Percentiles rank a stretch among this genome's conserved stretches.
These are phyloP conservation scores for Drosophila pseudotakahashii DNA, from an alignment of 2,888 invertebrate species.

Conservation along the genomic window DNA sequence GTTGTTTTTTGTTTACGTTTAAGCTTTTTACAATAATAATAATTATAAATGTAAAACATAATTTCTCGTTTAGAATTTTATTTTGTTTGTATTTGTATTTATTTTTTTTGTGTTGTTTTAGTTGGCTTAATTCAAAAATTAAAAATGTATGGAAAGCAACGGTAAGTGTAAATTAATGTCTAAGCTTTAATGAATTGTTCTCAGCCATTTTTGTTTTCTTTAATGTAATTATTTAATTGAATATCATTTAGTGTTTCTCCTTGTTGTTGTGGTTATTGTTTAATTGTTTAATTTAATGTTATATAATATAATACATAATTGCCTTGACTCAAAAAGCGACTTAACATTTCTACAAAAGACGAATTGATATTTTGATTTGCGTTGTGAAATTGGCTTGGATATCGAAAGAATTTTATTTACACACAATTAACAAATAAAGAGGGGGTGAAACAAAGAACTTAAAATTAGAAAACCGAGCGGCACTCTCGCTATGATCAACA, in stretches of 20 bases:
- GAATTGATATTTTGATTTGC: conserved; percentile 61
- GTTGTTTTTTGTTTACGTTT: conserved; percentile 50
- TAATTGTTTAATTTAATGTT: conserved; percentile 40
- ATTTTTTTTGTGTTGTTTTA: conserved; percentile 18
- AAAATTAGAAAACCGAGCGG: conserved; percentile 68
- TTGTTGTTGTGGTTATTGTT: conserved; percentile 17
- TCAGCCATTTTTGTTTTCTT: conserved; percentile 32
- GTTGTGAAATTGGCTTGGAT: conserved; percentile 39
- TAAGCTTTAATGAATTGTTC: conserved; percentile 60
- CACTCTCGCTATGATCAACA: conserved; percentile 58
- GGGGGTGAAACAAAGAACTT: conserved; percentile 56
- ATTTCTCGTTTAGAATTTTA: conserved; percentile 39
- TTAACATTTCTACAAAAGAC: conserved; percentile 59
- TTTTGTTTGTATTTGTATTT: conserved; percentile 28
- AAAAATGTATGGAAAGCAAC: conserved; percentile 77
- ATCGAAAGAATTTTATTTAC: conserved; percentile 58
- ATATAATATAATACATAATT: conserved; percentile 66
- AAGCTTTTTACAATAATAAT: conserved; percentile 63
- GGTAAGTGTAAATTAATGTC: conserved; percentile 69
- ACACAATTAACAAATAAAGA: conserved; percentile 62
- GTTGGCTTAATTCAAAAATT: conserved; percentile 67
- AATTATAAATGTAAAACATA: conserved; percentile 72
- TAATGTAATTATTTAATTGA: conserved; percentile 33
- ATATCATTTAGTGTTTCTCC: conserved; percentile 43
- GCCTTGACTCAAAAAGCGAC: conserved; percentile 70